These are phyloP conservation scores for Hesperophylax magnus DNA, from an alignment of 1,140 invertebrate species.

Conservation along the genomic window DNA sequence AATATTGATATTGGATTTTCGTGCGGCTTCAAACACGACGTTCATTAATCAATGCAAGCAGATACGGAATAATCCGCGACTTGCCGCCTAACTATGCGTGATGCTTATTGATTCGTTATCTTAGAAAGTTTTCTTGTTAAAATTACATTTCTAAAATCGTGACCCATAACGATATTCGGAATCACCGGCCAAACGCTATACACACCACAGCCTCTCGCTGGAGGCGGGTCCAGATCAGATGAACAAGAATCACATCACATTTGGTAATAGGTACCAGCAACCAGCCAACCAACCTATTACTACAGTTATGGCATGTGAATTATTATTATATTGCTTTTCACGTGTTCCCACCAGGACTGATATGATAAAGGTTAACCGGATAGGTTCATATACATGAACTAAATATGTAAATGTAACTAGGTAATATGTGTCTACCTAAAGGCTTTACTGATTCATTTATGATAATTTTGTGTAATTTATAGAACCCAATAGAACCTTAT, in stretches of 20 bases:
- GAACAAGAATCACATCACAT: constrained; percentile 7
- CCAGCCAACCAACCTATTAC: neutral
- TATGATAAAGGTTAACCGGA: too few relatives aligned
- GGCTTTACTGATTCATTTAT: too few relatives aligned
- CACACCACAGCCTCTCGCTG: neutral
- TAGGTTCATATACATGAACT: too few relatives aligned
- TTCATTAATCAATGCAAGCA: constrained; percentile 18
- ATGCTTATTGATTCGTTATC: constrained; percentile 33
- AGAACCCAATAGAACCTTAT: too few relatives aligned
- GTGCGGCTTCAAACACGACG: constrained; percentile 14
- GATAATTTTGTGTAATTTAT: too few relatives aligned
- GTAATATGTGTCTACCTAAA: too few relatives aligned
- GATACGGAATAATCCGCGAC: constrained; percentile 19
- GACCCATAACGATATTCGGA: constrained; percentile 21
- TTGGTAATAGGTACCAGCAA: neutral
- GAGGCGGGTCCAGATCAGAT: neutral
- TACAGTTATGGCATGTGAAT: too few relatives aligned
- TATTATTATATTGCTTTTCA: too few relatives aligned
- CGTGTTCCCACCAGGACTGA: too few relatives aligned
- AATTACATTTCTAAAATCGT: constrained; percentile 28
- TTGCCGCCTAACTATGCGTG: constrained; percentile 25
- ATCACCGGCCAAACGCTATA: neutral
- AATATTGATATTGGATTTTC: constrained; percentile 26
- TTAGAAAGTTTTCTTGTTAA: constrained; percentile 31
- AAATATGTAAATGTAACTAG: too few relatives aligned